Evolutionary conservation across 2,113 vertebrate species (phyloP), one percentile per base, ranked within the genome.

Genomic region (Paracanthobrama guichenoti): DNA sequence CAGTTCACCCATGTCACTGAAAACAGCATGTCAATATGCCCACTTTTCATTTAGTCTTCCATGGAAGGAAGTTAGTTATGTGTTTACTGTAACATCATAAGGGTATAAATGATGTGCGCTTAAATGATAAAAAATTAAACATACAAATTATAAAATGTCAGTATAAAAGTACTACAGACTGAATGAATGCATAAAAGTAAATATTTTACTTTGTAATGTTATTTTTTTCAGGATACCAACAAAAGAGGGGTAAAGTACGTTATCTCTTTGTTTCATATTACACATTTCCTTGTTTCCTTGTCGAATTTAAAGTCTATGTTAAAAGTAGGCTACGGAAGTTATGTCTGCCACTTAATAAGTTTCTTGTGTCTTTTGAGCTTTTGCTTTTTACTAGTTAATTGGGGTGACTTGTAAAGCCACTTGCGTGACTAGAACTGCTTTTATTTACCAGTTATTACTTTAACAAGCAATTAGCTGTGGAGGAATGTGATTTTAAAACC

Each of bases 401-500:
- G 6, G 50, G 24, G 35, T 6, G 3, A 46, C 28, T 44, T 42
- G 77, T 62, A 28, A 79, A 79, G 31, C 13, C 12, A 11, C 57
- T 62, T 46, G 35, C n/a, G 13, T 28, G 77, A 62, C 57, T 46
- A 28, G 22, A 62, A 9, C 42, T 24, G 6, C 8, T 46, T 79
- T 24, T 5, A 77, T 55, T 13, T 14, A n/a, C 75, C 53, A n/a
- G 31, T 31, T 24, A 60, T 46, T 62, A 26, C 62, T 60, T 62
- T 46, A 78, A 79, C 39, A 46, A n/a, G 39, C 57, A 62, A 5
- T 60, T 44, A 57, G 10, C 10, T 16, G 3, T 3, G 44, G 13
- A 60, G n/a, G n/a, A 79, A 62, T 62, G 55, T 10, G 26, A 46
- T 44, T 71, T 71, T 71, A n/a, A 42, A 69, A 42, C 31, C 31